Evolutionary conservation across 2,888 invertebrate species (phyloP), one percentile per base, ranked within the genome.

Genomic region (Sisyra nigra): DNA sequence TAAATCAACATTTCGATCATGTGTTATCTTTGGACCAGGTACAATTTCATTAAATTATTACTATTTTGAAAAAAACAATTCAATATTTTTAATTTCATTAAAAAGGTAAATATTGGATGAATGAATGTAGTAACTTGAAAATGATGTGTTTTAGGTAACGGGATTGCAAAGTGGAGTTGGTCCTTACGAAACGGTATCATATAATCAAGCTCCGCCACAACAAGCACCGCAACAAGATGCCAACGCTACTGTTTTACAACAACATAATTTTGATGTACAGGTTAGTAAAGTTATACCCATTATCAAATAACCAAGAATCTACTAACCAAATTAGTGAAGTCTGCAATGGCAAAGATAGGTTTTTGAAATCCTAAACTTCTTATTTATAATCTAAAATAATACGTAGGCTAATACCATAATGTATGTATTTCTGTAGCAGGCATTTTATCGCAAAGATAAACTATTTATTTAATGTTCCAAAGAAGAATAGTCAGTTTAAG

Each of bases 201-300:
- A 43, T 17, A 43, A 38, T 38, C 43, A 43, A 38, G 54, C 60
- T 41, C 61, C 59, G 39, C 59, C 57, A 35, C 62, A 57, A 46
- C 64, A 59, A 47, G 61, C 58, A 8, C 62, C 61, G 47, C 62
- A 63, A 47, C 61, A 62, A 34, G 61, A 55, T 49, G 62, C 62
- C 32, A 62, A 62, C 50, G 61, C 56, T 49, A 62, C 62, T 32
- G 63, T 63, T 30, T 50, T 63, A 45, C 64, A 63, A 50, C 79
- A 76, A 54, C 80, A 78, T 58, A 77, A 78, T 57, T 83, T 80
- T 62, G 83, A 84, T 63, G 79, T 83, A 56, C 83, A 83, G 82
- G 82, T 83, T 54, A 62, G 74, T 64, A 5, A 5, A 24, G 7
- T 24, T 14, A 45, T 44, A 11, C 14, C n/a, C 8, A 9, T 37